Base-by-base conservation (phyloP, 2,113 vertebrate genomes). In the Protobothrops flavoviridis region DNA sequence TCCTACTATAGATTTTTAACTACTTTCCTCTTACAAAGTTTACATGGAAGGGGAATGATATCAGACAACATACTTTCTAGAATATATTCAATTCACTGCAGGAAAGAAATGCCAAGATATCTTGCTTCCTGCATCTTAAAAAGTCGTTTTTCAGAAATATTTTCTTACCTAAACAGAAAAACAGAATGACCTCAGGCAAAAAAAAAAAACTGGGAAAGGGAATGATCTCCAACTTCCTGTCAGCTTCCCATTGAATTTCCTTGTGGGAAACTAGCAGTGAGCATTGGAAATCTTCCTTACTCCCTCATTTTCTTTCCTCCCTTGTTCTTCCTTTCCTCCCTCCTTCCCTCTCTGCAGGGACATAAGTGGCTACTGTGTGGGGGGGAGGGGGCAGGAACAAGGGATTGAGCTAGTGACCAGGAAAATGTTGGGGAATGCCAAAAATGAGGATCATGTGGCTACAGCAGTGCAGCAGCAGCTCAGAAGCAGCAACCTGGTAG, bases 301-400 rank as follows among this genome's bases (percentile, higher is more conserved):
- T 57, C 21, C 21, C 56, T 57, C 56, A 57, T 57, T 21, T 57
- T 56, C 55, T 57, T 57, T 57, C 56, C 21, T 57, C 56, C 56
- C 5, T 57, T 57, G 56, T 57, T 23, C 56, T 57, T 57, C 56
- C 21, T 57, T 23, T 20, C 7, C 1, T 48, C 45, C 17, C 1
- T 56, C 21, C 21, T 1, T 21, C 20, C 56, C 2, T 57, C 56
- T 20, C 56, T 4, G 1, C 5, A 57, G 20, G 20, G 17, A 21
- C 55, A 5, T 56, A 56, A 56, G 55, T 21, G 55, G 26, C 3
- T 64, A 26, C 26, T 4, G 4, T 4, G 4, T 48, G 4, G 10
- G 21, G 23, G 0, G 24, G 9, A 0, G 24, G 1, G 3, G 26
- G 26, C 26, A 0, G 9, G 3, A 5, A n/a, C 26, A 64, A 64